Evolutionary conservation across 35 echinoderm and acorn worm genomes (phyloP), one percentile per base, ranked within the genome.

Genomic region (Ptychodera flava): DNA sequence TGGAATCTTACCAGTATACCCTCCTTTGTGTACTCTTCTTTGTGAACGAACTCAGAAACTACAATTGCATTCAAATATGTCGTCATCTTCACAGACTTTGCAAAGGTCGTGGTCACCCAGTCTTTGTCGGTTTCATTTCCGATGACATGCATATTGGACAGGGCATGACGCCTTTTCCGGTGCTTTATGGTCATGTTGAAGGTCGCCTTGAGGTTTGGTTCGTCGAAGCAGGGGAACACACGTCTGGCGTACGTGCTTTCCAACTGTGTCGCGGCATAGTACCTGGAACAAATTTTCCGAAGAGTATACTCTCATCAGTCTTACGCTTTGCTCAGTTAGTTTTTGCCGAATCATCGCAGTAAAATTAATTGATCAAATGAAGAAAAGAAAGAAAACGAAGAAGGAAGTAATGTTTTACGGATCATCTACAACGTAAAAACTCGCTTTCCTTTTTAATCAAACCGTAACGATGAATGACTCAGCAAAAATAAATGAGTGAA

Each of bases 181-280:
- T 90, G 92, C 29, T 36, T 86, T 22, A 94, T 90, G 1, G 45
- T 37, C 1, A 89, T 53, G 34, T 84, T 78, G 81, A 90, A 94
- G 6, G 83, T 52, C 0, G 92, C 92, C 45, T 91, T 94, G 85
- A 94, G 78, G 36, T 36, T 33, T 1, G 92, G 92, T 79, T 94
- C 92, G n/a, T 94, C 92, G 30, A 94, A 94, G 34, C 92, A 94
- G 1, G 92, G 92, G 1, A 94, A 81, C 30, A 85, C 92, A 34
- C 76, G 35, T 1, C 92, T 85, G 35, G 92, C 92, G 36, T 83
- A 32, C 28, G 84, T 76, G 0, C 84, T 31, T 78, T 90, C 79
- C 28, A 94, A 79, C 79, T 94, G 92, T 1, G 92, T 90, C 15
- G 85, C 80, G 0, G 85, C 92, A 31, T 81, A 77, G 86, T 97